Evolutionary conservation across 2,888 invertebrate species (phyloP), one percentile per base, ranked within the genome.

Genomic region (Cantharis rustica): DNA sequence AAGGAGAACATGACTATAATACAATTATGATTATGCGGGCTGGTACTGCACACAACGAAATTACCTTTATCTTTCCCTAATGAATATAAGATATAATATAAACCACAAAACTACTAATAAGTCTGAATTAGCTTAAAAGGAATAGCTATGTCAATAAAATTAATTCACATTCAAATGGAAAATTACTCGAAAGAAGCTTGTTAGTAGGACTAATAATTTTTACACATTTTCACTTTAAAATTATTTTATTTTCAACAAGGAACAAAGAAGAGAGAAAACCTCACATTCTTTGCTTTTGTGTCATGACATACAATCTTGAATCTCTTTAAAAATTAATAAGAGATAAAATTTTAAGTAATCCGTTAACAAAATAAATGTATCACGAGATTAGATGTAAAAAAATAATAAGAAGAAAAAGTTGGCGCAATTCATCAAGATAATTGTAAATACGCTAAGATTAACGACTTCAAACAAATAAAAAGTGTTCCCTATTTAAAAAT

Each of bases 1-100:
- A 66, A 66, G 20, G 64, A 66, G 64, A 66, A 66, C 64, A 66
- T 66, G 64, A 66, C 64, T 66, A 66, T 66, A 66, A 66, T 66
- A 66, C 64, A 66, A 66, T 66, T 66, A 66, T 20, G 16, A 66
- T 66, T 47, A 47, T 47, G 47, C 47, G 47, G 20, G 64, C 64
- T 66, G 64, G 64, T 66, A 20, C 20, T 66, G 64, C 16, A 66
- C 64, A 66, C 64, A 66, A 66, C 20, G 17, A 66, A 66, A 66
- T 66, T 66, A n/a, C 20, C 64, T 66, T 66, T 66, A 66, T 66
- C 20, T 66, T 20, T 23, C 20, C 20, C 16, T 20, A 66, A 66
- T 66, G 64, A 66, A 23, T 66, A 23, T 66, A 63, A 63, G 16
- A 66, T 16, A 23, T 66, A 66, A 17, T 47, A 7, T 47, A n/a